phyloP scores from a whole-genome alignment of 2,113 vertebrate genomes.

The Jacana jacana region DNA sequence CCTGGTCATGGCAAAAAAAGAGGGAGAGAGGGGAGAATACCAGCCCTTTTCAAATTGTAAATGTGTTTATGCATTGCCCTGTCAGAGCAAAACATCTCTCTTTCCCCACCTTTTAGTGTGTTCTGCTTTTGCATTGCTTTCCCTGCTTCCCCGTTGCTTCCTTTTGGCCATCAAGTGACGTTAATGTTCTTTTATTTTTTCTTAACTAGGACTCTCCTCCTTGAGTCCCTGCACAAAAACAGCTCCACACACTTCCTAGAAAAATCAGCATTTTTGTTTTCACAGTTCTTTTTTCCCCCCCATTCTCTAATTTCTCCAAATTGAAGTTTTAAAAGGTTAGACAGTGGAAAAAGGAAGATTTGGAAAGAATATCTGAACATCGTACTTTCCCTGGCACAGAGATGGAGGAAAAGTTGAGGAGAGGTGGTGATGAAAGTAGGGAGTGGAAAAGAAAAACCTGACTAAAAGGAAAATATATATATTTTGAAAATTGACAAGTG shows the following conservation, averaged over 20 bases:
- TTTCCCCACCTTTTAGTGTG: not conserved
- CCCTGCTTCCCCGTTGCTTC: not conserved
- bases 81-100: not conserved
- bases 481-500: constrained; percentile 17
- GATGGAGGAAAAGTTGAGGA: constrained; percentile 34
- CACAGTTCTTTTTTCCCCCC: not conserved
- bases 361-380: constrained; percentile 32
- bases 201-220: not conserved
- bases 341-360: constrained; percentile 53
- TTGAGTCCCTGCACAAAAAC: not conserved
- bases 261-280: not conserved
- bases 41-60: not conserved
- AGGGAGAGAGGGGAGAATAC: not conserved
- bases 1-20: not conserved
- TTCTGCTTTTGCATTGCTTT: not conserved
- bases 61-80: not conserved
- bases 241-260: not conserved
- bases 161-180: not conserved
- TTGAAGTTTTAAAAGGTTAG: constrained; percentile 36
- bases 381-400: constrained; percentile 37
- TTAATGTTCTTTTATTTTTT: not conserved
- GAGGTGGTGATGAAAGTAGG: not conserved
- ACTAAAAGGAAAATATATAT: not conserved
- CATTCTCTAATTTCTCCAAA: not conserved
- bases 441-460: constrained; percentile 14